These are phyloP conservation scores for Euclidia mi DNA, from an alignment of 2,888 invertebrate genomes.

Conservation along the genomic window DNA sequence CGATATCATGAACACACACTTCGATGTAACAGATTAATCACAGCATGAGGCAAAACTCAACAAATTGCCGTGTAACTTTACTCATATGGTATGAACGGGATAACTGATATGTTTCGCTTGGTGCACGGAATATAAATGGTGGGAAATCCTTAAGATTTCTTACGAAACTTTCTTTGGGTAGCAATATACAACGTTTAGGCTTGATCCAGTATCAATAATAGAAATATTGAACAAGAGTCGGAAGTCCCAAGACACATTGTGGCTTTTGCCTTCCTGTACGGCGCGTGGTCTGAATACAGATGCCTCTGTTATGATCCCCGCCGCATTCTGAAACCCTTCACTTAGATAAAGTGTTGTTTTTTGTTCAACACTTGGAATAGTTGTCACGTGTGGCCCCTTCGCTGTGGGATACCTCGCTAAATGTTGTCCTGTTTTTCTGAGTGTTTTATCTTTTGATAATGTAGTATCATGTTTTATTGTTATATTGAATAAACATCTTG, in stretches of 20 bases:
- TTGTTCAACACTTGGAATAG: conserved; percentile 67
- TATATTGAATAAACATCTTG: not conserved
- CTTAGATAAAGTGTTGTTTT: conserved; percentile 74
- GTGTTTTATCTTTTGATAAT: conserved; percentile 37
- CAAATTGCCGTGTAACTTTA: conserved; percentile 39
- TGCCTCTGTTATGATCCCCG: conserved; percentile 66
- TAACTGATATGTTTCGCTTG: conserved; percentile 30
- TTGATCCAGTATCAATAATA: conserved; percentile 73
- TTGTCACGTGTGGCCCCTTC: conserved; percentile 65
- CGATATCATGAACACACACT: conserved; percentile 40
- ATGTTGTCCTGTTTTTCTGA: conserved; percentile 43
- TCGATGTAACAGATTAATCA: conserved; percentile 33
- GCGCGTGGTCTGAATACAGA: conserved; percentile 78
- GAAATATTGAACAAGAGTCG: conserved; percentile 81
- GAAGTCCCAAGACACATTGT: conserved; percentile 81
- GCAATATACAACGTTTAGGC: conserved; percentile 59
- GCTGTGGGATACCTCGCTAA: conserved; percentile 45
- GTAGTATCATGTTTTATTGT: conserved; percentile 21
- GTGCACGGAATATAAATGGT: conserved; percentile 38
- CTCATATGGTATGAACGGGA: conserved; percentile 36
- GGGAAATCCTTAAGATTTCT: conserved; percentile 22
- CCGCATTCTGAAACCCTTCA: conserved; percentile 71
- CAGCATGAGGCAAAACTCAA: conserved; percentile 36
- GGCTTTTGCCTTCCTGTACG: conserved; percentile 81
- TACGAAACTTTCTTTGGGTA: conserved; percentile 42